These are phyloP conservation scores for Rhinella marina DNA, from an alignment of 2,797 vertebrate genomes.

Conservation along the genomic window DNA sequence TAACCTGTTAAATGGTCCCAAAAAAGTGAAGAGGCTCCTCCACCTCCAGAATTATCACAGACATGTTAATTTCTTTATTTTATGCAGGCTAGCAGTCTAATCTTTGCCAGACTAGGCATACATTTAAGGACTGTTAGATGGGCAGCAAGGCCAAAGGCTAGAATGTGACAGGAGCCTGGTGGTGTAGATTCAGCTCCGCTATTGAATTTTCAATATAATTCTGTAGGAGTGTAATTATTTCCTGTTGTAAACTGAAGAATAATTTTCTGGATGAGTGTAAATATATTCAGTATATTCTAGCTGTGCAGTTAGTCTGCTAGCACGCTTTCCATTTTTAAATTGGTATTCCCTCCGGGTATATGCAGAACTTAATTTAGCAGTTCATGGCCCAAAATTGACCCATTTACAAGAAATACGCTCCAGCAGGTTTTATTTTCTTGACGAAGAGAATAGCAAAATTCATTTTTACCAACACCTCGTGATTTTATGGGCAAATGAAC, in stretches of 20 bases:
- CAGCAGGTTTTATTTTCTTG: slow-evolving; percentile 55
- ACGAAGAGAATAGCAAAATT: slow-evolving; percentile 27
- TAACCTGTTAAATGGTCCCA: too few relatives aligned
- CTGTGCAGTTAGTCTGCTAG: slow-evolving; percentile 1
- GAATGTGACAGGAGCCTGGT: not conserved
- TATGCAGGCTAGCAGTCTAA: too few relatives aligned
- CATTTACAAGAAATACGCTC: slow-evolving; percentile 45
- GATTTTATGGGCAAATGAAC: slow-evolving; percentile 50
- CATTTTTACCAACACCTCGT: slow-evolving; percentile 47
- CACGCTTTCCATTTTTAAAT: slow-evolving; percentile 32
- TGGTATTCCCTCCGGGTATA: slow-evolving; percentile 40
- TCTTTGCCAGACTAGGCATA: not conserved
- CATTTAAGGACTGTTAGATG: not conserved
- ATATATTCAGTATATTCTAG: not conserved
- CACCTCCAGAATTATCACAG: not conserved
- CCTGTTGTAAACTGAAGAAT: not conserved
- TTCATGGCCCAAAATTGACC: slow-evolving; percentile 24
- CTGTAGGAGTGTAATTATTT: not conserved
- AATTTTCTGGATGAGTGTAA: slow-evolving; percentile 4
- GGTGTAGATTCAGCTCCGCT: not conserved
- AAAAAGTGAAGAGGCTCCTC: too few relatives aligned
- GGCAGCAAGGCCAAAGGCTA: not conserved
- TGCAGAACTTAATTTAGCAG: slow-evolving; percentile 47
- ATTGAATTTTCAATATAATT: not conserved
- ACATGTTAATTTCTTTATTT: too few relatives aligned